Evolutionary conservation across 2,888 invertebrate species (phyloP), one percentile per base, ranked within the genome.

Genomic region (Biston betularia): DNA sequence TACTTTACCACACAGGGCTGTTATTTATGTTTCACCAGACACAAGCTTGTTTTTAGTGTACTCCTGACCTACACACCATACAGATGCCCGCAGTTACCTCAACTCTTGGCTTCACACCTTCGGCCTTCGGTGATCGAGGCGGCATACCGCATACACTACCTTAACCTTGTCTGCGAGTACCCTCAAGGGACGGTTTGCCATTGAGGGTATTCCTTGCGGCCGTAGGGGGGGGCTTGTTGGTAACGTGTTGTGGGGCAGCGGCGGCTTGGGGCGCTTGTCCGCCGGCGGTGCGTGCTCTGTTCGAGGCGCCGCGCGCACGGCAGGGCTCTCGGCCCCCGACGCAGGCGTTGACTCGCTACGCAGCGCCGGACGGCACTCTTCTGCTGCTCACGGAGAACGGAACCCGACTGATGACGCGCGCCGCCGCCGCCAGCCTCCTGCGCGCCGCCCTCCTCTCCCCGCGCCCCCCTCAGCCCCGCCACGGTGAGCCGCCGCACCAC

Each of bases 311-410:
- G 77, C 88, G 38, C 38, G 38, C 8, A 38, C 38, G 87, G 80
- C 59, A 49, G n/a, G 58, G 69, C 63, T 88, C 89, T 74, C 87
- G 88, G 77, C 88, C 89, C 76, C 89, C 89, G 49, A 89, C 89
- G 67, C 93, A 94, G 74, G 91, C 95, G 73, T 89, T 95, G 86
- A 95, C 95, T 80, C 94, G 95, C 85, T 94, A 95, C 92, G 94
- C 94, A 77, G 94, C 95, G 79, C 93, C 95, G 73, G 95, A 95
- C 81, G 95, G 95, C 88, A 94, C 95, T 84, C 94, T 95, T 89
- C 94, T 95, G 86, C 94, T 95, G 86, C 94, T 95, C 90, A 94
- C 95, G 87, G 95, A 95, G 89, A 95, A 95, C 84, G 95, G 95
- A 90, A 95, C 95, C 84, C 89, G 95, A 80, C 92, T 93, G 90